phyloP scores from a whole-genome alignment of 2,888 invertebrate species.

The Philonicus albiceps region DNA sequence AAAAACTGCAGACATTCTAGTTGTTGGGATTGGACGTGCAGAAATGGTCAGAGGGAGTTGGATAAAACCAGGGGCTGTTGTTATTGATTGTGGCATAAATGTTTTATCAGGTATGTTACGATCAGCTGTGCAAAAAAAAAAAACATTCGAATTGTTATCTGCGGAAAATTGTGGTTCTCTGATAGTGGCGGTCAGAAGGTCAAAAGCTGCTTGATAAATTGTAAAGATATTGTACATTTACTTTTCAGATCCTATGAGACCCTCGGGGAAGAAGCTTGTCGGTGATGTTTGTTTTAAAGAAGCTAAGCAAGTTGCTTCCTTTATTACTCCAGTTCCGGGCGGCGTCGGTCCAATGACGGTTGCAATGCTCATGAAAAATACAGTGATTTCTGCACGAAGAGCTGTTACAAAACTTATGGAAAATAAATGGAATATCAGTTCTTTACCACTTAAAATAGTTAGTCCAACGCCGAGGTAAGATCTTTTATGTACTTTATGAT shows the following conservation, averaged over 20 bases:
- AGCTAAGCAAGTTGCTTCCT: constrained; percentile 79
- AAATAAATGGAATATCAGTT: constrained; percentile 74
- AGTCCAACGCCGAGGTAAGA: constrained; percentile 85
- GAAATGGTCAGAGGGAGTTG: constrained; percentile 92
- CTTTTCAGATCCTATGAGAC: constrained; percentile 74
- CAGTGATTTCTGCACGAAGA: constrained; percentile 81
- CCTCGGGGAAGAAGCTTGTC: constrained; percentile 83
- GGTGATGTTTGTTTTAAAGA: constrained; percentile 93
- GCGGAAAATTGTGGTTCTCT: background rate
- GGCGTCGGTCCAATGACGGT: constrained; percentile 96
- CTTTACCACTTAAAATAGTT: constrained; percentile 71
- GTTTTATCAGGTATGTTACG: constrained; percentile 75
- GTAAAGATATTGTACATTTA: background rate
- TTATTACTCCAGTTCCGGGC: constrained; percentile 89
- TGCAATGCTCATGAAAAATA: constrained; percentile 92
- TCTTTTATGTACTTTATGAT: background rate
- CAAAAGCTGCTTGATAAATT: background rate
- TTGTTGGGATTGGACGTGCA: constrained; percentile 93
- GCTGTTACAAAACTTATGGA: constrained; percentile 66
- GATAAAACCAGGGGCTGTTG: constrained; percentile 97
- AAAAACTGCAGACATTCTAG: constrained; percentile 88
- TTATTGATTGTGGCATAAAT: constrained; percentile 99
- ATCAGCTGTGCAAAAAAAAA: background rate
- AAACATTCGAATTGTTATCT: background rate
- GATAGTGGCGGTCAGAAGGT: constrained; percentile 11